Percentiles rank a stretch among this genome's conserved stretches.
Evolutionary conservation across 2,113 vertebrate species (phyloP).

Genomic region (Urocitellus parryii): DNA sequence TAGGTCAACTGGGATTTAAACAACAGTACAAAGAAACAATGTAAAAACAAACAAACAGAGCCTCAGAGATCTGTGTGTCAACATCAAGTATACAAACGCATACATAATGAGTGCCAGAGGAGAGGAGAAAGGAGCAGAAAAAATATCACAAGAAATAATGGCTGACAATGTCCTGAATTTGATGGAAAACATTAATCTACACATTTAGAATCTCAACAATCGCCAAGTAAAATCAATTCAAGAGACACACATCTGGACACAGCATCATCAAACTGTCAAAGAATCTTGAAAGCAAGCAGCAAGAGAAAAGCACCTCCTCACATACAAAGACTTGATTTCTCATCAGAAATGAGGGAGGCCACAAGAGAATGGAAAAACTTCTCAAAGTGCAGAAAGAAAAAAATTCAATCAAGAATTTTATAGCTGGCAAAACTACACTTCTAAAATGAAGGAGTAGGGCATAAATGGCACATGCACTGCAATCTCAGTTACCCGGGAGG

Average conservation of each 20-base stretch:
- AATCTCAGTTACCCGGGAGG: background rate
- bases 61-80: background rate
- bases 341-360: background rate
- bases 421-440: background rate
- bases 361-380: background rate
- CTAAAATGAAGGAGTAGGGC: background rate
- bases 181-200: conserved; percentile 17
- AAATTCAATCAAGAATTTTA: background rate
- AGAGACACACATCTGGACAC: background rate
- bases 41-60: background rate
- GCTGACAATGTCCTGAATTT: background rate
- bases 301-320: background rate
- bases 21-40: conserved; percentile 13
- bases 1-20: background rate
- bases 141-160: background rate
- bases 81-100: background rate
- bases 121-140: background rate
- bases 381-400: background rate
- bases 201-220: background rate
- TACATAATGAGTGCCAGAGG: background rate
- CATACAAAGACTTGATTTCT: background rate
- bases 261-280: background rate
- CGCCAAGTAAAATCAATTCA: background rate
- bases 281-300: background rate
- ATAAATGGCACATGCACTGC: background rate